These are phyloP conservation scores for Drosophila monieri DNA, from an alignment of 2,888 invertebrate genomes.

Conservation along the genomic window DNA sequence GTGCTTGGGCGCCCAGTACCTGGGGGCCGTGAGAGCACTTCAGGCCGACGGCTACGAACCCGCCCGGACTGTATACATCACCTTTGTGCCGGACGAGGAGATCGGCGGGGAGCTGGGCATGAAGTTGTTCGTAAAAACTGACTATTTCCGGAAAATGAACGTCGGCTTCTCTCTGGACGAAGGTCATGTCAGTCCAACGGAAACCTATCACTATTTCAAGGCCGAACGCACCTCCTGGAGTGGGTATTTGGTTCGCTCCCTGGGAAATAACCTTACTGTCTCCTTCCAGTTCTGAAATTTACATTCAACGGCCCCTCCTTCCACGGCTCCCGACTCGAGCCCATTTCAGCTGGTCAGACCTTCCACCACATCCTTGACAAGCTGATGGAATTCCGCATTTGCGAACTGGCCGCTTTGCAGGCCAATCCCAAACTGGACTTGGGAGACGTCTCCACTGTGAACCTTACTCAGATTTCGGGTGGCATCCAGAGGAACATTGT, in stretches of 20 bases:
- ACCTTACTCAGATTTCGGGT: constrained; percentile 88
- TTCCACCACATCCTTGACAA: constrained; percentile 86
- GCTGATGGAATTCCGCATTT: constrained; percentile 86
- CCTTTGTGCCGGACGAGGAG: constrained; percentile 88
- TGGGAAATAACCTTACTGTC: not conserved
- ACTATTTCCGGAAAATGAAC: constrained; percentile 88
- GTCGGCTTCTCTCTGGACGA: constrained; percentile 92
- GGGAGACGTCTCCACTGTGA: constrained; percentile 90
- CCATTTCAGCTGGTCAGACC: constrained; percentile 90
- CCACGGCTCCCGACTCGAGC: constrained; percentile 88
- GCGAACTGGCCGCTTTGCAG: constrained; percentile 85
- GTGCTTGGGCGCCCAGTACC: constrained; percentile 90
- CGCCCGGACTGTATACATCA: constrained; percentile 88
- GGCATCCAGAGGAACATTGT: constrained; percentile 92
- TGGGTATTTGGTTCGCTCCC: constrained; percentile 82
- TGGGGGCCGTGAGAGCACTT: constrained; percentile 89
- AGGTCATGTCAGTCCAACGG: constrained; percentile 88
- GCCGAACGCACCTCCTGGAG: constrained; percentile 89
- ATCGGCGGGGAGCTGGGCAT: constrained; percentile 89
- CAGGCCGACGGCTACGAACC: constrained; percentile 85
- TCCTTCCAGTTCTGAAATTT: constrained; percentile 85
- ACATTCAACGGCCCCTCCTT: constrained; percentile 88
- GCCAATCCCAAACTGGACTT: constrained; percentile 82
- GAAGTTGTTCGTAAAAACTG: constrained; percentile 86
- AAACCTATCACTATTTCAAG: constrained; percentile 87